These are phyloP conservation scores for Paralichthys olivaceus DNA, from an alignment of 2,113 vertebrate genomes.

Conservation along the genomic window DNA sequence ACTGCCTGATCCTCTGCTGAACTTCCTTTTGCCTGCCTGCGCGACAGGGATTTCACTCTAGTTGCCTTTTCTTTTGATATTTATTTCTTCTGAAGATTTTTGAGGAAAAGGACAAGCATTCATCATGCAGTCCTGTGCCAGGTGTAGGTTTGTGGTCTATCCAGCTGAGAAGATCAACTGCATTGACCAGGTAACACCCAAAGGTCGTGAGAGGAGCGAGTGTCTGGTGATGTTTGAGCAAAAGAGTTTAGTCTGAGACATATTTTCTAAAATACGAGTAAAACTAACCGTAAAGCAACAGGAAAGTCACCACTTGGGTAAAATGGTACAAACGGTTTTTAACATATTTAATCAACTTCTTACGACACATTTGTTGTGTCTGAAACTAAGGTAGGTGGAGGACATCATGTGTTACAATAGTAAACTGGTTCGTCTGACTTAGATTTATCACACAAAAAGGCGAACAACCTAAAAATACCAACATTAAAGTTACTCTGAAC, in stretches of 20 bases:
- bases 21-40: background rate
- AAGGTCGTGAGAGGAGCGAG: background rate
- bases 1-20: conserved; percentile 24
- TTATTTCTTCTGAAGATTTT: conserved; percentile 25
- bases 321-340: too few species aligned
- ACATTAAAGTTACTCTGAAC: background rate
- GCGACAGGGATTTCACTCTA: background rate
- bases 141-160: conserved; percentile 95
- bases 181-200: conserved; percentile 89
- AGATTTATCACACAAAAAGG: background rate
- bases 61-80: conserved; percentile 10
- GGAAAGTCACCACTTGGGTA: too few species aligned
- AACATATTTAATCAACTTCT: background rate
- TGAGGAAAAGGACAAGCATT: conserved; percentile 46
- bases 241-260: background rate
- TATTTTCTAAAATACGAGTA: background rate
- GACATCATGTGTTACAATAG: background rate
- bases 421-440: background rate
- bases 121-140: conserved; percentile 87
- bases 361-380: background rate
- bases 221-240: background rate
- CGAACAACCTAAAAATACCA: background rate
- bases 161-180: conserved; percentile 99
- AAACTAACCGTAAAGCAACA: background rate
- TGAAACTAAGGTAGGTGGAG: background rate